Evolutionary conservation across 2,888 invertebrate species (phyloP).

Genomic region (Eristalinus sepulchralis): DNA sequence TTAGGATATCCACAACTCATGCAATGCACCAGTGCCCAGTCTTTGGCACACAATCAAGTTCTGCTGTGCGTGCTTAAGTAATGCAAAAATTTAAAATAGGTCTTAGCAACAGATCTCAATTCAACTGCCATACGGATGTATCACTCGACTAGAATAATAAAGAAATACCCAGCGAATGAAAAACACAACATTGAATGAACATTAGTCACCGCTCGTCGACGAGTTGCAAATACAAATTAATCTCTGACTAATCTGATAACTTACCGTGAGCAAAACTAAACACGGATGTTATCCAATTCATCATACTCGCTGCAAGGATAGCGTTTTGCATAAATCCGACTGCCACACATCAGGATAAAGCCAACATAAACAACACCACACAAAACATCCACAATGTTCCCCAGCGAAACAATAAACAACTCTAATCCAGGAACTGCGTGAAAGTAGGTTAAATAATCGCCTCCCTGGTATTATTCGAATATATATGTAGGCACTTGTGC

Average conservation of each 20-base stretch:
- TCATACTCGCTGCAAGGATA: neutral
- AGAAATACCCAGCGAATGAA: neutral
- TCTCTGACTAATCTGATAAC: slow-evolving; percentile 20
- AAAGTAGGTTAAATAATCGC: slow-evolving; percentile 7
- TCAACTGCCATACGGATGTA: neutral
- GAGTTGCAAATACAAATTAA: neutral
- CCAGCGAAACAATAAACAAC: slow-evolving; percentile 2
- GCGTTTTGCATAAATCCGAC: neutral
- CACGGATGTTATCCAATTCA: neutral
- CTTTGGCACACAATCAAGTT: neutral
- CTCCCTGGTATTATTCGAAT: neutral
- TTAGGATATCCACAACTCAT: neutral
- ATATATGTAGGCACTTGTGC: neutral
- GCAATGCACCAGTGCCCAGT: neutral
- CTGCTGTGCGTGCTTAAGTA: neutral
- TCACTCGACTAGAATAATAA: neutral
- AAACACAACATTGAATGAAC: neutral
- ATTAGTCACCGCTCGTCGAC: neutral
- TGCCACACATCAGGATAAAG: neutral
- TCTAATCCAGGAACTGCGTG: neutral
- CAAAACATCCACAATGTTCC: neutral
- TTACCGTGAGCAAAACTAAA: slow-evolving; percentile 6
- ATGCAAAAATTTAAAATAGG: neutral
- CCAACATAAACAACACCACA: slow-evolving; percentile 1
- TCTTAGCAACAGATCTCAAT: neutral